Evolutionary conservation across 1,140 invertebrate genomes (phyloP).

Genomic region (Drosophila sechellia): DNA sequence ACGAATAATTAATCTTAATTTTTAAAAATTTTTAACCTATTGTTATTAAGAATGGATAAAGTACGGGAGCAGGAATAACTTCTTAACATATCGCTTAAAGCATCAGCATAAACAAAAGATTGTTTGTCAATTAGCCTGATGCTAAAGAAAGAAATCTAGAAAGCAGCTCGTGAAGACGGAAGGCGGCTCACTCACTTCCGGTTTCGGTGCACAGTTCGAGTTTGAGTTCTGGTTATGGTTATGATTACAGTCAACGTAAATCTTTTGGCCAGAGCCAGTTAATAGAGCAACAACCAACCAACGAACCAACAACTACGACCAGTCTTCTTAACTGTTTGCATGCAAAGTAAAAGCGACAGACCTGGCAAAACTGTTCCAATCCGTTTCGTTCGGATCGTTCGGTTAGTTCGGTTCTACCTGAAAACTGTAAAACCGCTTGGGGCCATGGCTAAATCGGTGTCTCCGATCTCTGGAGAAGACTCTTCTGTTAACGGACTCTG

Average conservation of each 20-base stretch:
- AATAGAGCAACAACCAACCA: conserved; percentile 73
- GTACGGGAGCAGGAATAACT: not conserved
- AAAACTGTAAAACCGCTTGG: conserved; percentile 36
- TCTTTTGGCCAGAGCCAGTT: conserved; percentile 59
- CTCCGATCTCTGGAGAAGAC: conserved; percentile 30
- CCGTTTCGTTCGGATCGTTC: conserved; percentile 33
- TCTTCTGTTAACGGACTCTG: conserved; percentile 23
- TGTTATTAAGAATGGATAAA: not conserved
- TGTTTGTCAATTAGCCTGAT: conserved; percentile 19
- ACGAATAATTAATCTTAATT: not conserved
- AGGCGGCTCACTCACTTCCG: conserved; percentile 30
- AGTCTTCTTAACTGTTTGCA: conserved; percentile 60
- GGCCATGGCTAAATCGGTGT: conserved; percentile 24
- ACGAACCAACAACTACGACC: conserved; percentile 20
- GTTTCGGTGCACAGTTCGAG: conserved; percentile 23
- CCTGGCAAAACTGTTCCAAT: conserved; percentile 22
- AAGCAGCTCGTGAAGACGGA: conserved; percentile 9
- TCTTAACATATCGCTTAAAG: not conserved
- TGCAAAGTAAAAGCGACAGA: conserved; percentile 63
- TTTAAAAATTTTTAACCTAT: too few species aligned
- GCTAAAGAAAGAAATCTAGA: not conserved
- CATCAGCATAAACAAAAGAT: conserved; percentile 14
- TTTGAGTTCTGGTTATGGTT: conserved; percentile 12
- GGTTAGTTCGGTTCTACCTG: conserved; percentile 32
- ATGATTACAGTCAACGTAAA: conserved; percentile 42